Conservation (phyloP, 2,113 vertebrate species). For the Sturnus vulgaris region DNA sequence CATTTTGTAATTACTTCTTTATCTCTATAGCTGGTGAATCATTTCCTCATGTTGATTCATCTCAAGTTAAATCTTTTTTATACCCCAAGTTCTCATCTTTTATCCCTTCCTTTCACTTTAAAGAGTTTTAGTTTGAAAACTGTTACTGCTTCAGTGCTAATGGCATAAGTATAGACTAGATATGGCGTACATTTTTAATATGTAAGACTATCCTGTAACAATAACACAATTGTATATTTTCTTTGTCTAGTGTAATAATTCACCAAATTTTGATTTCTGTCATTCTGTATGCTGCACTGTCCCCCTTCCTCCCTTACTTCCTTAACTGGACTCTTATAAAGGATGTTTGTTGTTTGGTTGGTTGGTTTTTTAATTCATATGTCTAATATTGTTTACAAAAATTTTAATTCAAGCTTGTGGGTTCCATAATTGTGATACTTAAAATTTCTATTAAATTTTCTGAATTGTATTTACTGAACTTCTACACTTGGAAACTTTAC, state of each 20-base stretch:
- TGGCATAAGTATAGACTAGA: background rate
- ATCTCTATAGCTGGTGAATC: background rate
- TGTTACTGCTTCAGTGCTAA: background rate
- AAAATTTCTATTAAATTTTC: background rate
- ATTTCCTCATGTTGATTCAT: background rate
- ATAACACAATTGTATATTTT: background rate
- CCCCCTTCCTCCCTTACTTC: fast-evolving
- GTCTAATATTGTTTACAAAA: background rate
- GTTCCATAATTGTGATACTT: background rate
- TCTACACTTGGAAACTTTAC: background rate
- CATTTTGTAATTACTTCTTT: background rate
- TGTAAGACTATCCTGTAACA: background rate
- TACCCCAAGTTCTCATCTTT: background rate
- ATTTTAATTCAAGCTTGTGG: background rate
- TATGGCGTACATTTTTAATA: background rate
- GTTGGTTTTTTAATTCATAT: background rate
- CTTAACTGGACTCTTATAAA: background rate
- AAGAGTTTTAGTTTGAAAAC: background rate
- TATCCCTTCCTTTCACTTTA: background rate
- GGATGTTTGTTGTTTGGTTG: background rate
- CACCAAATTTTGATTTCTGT: background rate
- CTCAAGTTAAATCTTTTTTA: background rate
- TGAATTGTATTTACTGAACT: background rate
- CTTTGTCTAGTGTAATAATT: background rate
- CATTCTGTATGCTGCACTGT: background rate